These are phyloP conservation scores for Myotis findleyi DNA, from an alignment of 2,797 vertebrate genomes.

Conservation along the genomic window DNA sequence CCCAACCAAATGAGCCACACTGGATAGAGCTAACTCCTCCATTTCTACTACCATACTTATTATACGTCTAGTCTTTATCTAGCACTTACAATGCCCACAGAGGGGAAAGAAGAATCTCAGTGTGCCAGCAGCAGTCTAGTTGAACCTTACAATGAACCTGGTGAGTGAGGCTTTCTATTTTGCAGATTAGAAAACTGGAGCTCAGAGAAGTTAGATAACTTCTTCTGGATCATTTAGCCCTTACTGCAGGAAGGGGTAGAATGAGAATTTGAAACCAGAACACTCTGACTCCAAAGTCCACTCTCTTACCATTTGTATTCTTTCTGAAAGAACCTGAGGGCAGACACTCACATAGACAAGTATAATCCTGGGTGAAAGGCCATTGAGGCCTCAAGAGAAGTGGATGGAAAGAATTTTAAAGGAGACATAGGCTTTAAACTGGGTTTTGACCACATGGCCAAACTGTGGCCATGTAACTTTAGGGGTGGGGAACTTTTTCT, in stretches of 20 bases:
- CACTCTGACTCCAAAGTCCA: background rate
- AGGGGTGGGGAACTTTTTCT: background rate
- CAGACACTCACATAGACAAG: background rate
- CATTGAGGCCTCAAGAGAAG: background rate
- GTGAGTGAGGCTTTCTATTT: background rate
- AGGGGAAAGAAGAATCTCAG: background rate
- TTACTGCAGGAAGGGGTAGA: background rate
- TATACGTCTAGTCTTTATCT: background rate
- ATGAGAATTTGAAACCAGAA: conserved; percentile 15
- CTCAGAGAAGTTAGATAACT: background rate
- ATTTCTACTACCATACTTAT: background rate
- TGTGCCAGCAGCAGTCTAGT: background rate
- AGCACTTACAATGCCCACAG: background rate
- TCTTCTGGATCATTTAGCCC: background rate
- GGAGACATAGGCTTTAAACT: background rate
- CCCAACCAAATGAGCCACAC: background rate
- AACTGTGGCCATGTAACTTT: background rate
- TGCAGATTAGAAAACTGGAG: conserved; percentile 24
- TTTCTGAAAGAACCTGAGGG: background rate
- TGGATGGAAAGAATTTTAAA: background rate
- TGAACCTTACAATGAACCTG: background rate
- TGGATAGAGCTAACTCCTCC: background rate
- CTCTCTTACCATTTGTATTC: background rate
- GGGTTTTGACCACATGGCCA: background rate
- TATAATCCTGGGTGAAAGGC: background rate